Base-by-base conservation (phyloP, 2,113 vertebrate species). In the Nycticryphes semicollaris region DNA sequence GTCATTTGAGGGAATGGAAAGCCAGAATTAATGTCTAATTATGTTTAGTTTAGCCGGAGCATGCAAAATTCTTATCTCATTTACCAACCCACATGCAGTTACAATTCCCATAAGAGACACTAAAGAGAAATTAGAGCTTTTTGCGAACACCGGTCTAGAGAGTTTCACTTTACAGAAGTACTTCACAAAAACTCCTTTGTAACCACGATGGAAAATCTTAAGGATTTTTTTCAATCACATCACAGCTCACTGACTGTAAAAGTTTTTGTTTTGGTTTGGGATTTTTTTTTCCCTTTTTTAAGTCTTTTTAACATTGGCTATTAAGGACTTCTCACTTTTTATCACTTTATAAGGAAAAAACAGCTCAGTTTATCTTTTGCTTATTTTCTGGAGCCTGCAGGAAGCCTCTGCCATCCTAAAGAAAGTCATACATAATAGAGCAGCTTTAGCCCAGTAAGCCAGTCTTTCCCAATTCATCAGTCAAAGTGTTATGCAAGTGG, bases 401-500 rank as follows among this genome's bases (percentile, higher is more conserved):
- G 94, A 92, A 77, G 96, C 96, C 93, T 96, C 95, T 91, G 96
- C 96, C 97, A 90, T 94, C 96, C 96, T 96, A 97, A 97, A 97
- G 97, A 97, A 98, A 98, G 96, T 95, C 97, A 96, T 89, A 96
- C 97, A 98, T 97, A 97, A 98, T 96, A 97, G 98, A 98, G 97
- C 97, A 97, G 97, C 96, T 98, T 98, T 98, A 98, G 97, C 96
- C 98, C 97, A 97, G 97, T 98, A 98, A 98, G 98, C 98, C 97
- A 96, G 97, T 97, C 96, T 97, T 96, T 97, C 96, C 98, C 97
- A 97, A 98, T 98, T 98, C 98, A 98, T 98, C 97, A 98, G 97
- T 98, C 97, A 97, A 97, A 97, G 96, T 98, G 98, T 98, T 97
- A 98, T 98, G 98, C 98, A 98, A 98, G 98, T 97, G 97, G 97